Evolutionary conservation across 2,888 invertebrate genomes (phyloP).

Genomic region (Synergus umbraculus): DNA sequence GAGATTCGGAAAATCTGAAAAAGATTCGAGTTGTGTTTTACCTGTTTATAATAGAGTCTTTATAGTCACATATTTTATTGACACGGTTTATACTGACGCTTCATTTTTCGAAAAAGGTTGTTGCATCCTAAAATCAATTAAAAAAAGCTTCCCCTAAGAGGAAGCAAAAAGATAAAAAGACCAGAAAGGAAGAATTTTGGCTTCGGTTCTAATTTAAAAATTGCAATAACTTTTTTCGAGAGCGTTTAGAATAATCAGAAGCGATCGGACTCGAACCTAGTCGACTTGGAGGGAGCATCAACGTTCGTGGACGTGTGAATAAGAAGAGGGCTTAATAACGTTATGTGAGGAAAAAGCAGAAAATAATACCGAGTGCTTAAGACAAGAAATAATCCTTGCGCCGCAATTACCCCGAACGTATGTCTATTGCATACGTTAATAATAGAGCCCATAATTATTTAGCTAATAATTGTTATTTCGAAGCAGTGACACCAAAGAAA

Average conservation of each 20-base stretch:
- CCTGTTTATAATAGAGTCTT: conserved; percentile 2
- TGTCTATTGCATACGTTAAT: conserved; percentile 59
- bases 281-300: neutral
- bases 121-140: neutral
- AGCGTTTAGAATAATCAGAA: neutral
- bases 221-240: conserved; percentile 5
- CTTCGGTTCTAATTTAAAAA: neutral
- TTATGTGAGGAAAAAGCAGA: neutral
- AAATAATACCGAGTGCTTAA: conserved; percentile 9
- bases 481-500: conserved; percentile 73
- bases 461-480: conserved; percentile 79
- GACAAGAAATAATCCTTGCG: conserved; percentile 50
- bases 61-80: conserved; percentile 18
- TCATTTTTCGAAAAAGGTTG: conserved; percentile 9
- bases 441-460: conserved; percentile 40
- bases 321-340: neutral
- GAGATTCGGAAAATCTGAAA: conserved; percentile 40
- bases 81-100: neutral
- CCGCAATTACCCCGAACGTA: conserved; percentile 68
- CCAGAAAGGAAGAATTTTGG: no score
- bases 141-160: no score
- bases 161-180: neutral
- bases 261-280: neutral
- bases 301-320: no score
- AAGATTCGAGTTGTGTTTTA: conserved; percentile 29